Evolutionary conservation across 2,797 vertebrate genomes (phyloP), one percentile per base, ranked within the genome.

Genomic region (Sebastes oblongus): DNA sequence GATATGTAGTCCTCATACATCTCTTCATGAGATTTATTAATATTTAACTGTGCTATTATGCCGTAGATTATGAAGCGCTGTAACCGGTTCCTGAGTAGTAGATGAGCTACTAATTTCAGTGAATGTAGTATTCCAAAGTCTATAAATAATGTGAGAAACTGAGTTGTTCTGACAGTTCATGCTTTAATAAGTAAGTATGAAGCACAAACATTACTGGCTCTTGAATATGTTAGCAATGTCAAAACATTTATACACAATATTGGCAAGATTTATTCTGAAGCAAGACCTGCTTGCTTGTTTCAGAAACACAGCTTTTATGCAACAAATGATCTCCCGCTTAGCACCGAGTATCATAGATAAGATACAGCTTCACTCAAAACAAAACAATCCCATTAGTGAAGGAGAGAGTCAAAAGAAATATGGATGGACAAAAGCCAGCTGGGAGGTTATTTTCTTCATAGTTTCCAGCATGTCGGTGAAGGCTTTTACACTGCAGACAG

Each of bases 41-140:
- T 83, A 75, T 82, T 82, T 84, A 62, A 75, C 6, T 60, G 36
- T 52, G 46, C 42, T 22, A 16, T 50, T 66, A 22, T 39, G 29
- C 4, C 2, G 3, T 32, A 70, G 10, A 11, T 65, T 64, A 60
- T 32, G 8, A 55, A 55, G 25, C 3, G 3, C 3, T 29, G 25
- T 39, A n/a, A 60, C 73, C 5, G 2, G 20, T 72, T 76, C 34
- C 18, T 8, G 13, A 5, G 34, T 64, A 32, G 74, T 46, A 80
- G 82, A 81, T 29, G 20, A 13, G 39, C 30, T 8, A 14, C n/a
- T 13, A 58, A 58, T 74, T 32, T 60, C 54, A 65, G 25, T 32
- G n/a, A 30, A 54, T 12, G 2, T 75, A 60, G 9, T 61, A 24
- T 75, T 54, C 55, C 42, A 64, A n/a, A 22, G 5, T 76, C 68